Evolutionary conservation across 2,888 invertebrate species (phyloP).

Genomic region (Campoplex nolae): DNA sequence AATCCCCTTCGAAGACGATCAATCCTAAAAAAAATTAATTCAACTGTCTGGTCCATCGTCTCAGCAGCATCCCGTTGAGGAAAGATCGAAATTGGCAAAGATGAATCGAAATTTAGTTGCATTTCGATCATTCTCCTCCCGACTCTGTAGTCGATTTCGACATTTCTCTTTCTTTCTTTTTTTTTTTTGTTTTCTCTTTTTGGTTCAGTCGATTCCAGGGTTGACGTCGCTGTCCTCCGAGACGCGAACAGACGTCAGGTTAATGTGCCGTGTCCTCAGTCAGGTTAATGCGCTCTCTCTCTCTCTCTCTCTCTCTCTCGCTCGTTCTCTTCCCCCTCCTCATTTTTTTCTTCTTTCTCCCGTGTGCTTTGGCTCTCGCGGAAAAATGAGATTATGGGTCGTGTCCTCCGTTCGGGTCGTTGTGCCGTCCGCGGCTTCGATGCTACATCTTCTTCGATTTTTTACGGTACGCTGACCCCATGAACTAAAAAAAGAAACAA

Average conservation of each 20-base stretch:
- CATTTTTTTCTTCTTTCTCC: constrained; percentile 29
- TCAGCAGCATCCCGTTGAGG: background rate
- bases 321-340: constrained; percentile 2
- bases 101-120: background rate
- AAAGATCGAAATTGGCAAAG: background rate
- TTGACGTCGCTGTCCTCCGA: constrained; percentile 47
- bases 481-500: constrained; percentile 30
- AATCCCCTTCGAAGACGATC: background rate
- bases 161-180: constrained; percentile 19
- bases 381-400: constrained; percentile 67
- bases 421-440: constrained; percentile 41
- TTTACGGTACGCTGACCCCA: constrained; percentile 44
- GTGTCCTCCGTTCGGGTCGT: constrained; percentile 66
- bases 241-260: constrained; percentile 54
- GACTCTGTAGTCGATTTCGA: background rate
- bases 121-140: constrained; percentile 28
- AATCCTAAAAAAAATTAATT: background rate
- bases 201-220: constrained; percentile 23
- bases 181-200: constrained; percentile 18
- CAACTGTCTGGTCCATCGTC: background rate
- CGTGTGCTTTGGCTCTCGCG: constrained; percentile 31
- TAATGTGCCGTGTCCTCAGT: constrained; percentile 62
- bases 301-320: background rate
- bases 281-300: constrained; percentile 61
- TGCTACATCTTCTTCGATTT: constrained; percentile 32